These are phyloP conservation scores for Chloropsis hardwickii DNA, from an alignment of 2,113 vertebrate genomes.

Conservation along the genomic window DNA sequence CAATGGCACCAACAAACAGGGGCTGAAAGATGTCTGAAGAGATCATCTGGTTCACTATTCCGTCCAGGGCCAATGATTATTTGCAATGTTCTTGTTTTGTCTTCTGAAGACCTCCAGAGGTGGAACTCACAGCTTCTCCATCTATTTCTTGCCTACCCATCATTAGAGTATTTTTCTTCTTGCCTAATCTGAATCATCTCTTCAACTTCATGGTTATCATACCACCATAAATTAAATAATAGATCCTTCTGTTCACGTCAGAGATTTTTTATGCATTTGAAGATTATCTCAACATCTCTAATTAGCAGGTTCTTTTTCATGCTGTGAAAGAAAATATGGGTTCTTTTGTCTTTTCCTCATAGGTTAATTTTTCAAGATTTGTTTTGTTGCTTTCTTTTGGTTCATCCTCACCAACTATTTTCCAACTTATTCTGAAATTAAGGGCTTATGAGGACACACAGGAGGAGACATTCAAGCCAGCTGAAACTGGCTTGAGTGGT, in stretches of 20 bases:
- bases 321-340: not conserved
- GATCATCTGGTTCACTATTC: not conserved
- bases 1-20: not conserved
- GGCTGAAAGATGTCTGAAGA: not conserved
- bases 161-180: not conserved
- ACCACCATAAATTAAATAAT: not conserved
- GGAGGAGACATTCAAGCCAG: not conserved
- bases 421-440: not conserved
- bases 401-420: not conserved
- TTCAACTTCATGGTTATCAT: not conserved
- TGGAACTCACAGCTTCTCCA: not conserved
- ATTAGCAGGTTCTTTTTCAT: not conserved
- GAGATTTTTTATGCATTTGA: not conserved
- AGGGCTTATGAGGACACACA: not conserved
- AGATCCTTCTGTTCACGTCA: fast-evolving
- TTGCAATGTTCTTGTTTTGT: not conserved
- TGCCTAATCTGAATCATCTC: not conserved
- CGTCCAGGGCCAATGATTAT: fast-evolving
- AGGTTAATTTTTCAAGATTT: not conserved
- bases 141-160: not conserved
- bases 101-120: not conserved
- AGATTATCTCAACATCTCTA: not conserved
- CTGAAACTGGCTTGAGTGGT: not conserved
- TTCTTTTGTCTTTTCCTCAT: not conserved
- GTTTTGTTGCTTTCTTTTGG: not conserved